These are phyloP conservation scores for Phocides pigmalion DNA, from an alignment of 1,140 invertebrate species.

Conservation along the genomic window DNA sequence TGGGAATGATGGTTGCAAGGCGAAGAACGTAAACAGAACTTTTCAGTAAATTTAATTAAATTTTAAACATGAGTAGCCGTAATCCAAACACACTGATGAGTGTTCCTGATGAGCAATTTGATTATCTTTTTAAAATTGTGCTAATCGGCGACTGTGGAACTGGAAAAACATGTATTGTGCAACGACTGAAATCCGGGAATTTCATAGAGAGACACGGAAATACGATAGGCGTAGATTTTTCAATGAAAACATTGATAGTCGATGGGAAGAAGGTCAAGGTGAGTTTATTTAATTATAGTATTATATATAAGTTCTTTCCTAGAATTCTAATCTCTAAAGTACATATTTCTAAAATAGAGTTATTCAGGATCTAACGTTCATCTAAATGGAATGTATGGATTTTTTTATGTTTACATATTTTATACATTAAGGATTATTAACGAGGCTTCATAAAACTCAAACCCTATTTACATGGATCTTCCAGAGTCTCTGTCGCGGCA, in stretches of 20 bases:
- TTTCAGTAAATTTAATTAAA: conserved; percentile 52
- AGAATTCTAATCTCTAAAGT: not conserved
- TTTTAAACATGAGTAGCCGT: conserved; percentile 72
- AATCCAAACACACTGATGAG: conserved; percentile 85
- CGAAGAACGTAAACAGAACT: conserved; percentile 66
- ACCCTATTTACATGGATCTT: no score
- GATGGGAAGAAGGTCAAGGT: conserved; percentile 97
- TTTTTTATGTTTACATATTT: no score
- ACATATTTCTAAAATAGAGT: no score
- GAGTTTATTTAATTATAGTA: conserved; percentile 46
- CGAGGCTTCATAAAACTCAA: no score
- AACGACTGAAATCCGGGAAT: conserved; percentile 96
- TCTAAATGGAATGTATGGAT: no score
- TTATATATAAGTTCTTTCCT: conserved; percentile 1
- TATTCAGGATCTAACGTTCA: no score
- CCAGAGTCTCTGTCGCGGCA: no score
- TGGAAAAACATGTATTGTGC: conserved; percentile 94
- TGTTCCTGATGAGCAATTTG: conserved; percentile 88
- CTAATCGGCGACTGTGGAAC: conserved; percentile 93
- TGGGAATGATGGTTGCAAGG: conserved; percentile 52
- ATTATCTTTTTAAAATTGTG: conserved; percentile 93
- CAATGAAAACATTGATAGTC: conserved; percentile 97
- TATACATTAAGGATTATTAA: no score
- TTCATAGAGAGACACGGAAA: conserved; percentile 96
- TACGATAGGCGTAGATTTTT: conserved; percentile 98